Conservation (phyloP, 1,140 invertebrate genomes). For the Trachymyrmex septentrionalis region DNA sequence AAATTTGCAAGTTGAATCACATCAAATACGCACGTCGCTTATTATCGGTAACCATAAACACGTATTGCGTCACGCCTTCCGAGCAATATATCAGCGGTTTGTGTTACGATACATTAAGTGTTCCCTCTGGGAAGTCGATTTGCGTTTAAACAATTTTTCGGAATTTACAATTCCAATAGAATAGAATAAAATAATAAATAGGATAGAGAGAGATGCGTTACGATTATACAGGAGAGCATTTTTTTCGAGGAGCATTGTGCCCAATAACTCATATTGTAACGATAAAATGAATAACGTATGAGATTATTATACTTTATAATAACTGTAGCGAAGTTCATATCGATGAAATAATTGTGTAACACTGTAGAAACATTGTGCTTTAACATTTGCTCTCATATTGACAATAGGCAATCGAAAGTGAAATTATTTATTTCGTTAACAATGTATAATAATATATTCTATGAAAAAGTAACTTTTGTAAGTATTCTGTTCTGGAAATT, state of each 20-base stretch:
- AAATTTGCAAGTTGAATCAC: conserved; percentile 54
- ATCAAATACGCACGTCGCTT: conserved; percentile 38
- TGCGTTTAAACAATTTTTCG: neutral
- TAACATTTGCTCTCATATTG: neutral
- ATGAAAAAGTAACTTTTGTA: neutral
- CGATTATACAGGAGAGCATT: neutral
- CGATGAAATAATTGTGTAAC: neutral
- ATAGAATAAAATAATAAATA: neutral
- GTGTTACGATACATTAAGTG: neutral
- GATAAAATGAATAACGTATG: conserved; percentile 1
- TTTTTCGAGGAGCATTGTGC: neutral
- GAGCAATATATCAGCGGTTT: neutral
- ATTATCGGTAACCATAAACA: conserved; percentile 32
- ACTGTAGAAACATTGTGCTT: neutral
- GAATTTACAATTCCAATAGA: neutral
- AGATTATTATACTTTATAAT: conserved; percentile 3
- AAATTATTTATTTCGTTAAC: neutral
- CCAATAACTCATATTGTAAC: neutral
- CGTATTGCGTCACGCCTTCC: conserved; percentile 25
- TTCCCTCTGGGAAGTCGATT: neutral
- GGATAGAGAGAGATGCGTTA: neutral
- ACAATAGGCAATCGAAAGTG: neutral
- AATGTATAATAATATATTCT: neutral
- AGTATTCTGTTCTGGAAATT: neutral
- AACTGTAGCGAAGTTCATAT: conserved; percentile 1